Evolutionary conservation across 2,113 vertebrate genomes (phyloP).

Genomic region (Tilapia sparmanii): DNA sequence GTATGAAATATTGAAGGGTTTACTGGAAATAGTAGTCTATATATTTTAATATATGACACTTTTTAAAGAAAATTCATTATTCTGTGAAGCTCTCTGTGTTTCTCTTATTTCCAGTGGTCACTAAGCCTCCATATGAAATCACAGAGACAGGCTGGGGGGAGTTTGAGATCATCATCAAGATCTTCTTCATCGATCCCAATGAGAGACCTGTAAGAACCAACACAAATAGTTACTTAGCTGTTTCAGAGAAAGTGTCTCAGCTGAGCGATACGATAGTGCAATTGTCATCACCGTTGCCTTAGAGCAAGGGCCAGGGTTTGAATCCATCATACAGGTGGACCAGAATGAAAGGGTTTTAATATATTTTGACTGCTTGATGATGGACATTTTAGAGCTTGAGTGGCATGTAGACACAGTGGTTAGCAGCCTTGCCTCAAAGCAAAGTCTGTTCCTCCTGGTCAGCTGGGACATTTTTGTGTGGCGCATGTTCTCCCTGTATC

Average conservation of each 20-base stretch:
- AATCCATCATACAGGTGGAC: neutral
- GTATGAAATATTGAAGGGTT: neutral
- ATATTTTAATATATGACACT: neutral
- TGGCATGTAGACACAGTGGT: neutral
- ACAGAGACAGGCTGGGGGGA: conserved; percentile 98
- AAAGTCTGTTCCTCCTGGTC: neutral
- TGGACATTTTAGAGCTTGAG: neutral
- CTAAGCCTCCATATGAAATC: conserved; percentile 97
- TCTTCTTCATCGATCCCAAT: conserved; percentile 98
- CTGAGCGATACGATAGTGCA: neutral
- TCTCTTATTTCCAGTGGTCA: conserved; percentile 80
- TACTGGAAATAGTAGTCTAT: neutral
- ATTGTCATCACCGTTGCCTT: neutral
- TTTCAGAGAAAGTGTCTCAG: neutral
- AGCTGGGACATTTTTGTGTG: neutral
- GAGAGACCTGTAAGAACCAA: conserved; percentile 87
- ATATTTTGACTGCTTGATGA: neutral
- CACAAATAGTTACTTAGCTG: neutral
- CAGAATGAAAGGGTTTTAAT: neutral
- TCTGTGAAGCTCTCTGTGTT: neutral
- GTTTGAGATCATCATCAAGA: conserved; percentile 99
- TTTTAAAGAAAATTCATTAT: neutral
- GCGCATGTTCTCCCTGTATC: neutral
- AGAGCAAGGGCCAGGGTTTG: neutral
- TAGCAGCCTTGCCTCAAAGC: neutral